Base-by-base conservation (phyloP, 2,888 invertebrate species). In the Lottia gigantea region DNA sequence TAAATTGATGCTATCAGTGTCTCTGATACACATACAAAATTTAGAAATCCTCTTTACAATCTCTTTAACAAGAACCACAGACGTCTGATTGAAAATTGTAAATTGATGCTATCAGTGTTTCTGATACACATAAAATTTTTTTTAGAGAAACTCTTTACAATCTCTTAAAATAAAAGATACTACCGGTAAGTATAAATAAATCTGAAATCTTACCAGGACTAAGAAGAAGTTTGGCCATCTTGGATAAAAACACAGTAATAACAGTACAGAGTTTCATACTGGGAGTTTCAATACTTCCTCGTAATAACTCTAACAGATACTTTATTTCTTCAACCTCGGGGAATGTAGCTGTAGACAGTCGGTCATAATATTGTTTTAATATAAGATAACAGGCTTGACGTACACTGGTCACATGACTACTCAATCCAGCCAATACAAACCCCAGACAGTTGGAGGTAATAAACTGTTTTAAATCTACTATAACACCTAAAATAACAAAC, bases 361-460 rank as follows among this genome's bases (percentile, higher is more conserved):
- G 94, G 79, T 91, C 89, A 79, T 93, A 92, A 89, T 94, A 94
- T 75, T 94, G 91, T 64, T 93, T 91, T 74, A 96, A 90, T 2
- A 93, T 92, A 78, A 93, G 92, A 80, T 92, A 94, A 0, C 95
- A 94, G 0, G 93, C 92, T 73, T 92, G 91, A 61, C 95, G 91
- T 88, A 94, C 91, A 68, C 91, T 87, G 40, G 91, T 89, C 79
- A 93, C 92, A 72, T 91, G 89, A 67, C 94, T 93, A 69, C 93
- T 92, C 15, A 95, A 90, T 0, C 93, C 93, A 76, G 92, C 90
- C 67, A 95, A 91, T 0, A 92, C 91, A 40, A 95, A 87, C 2
- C 93, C 92, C 68, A 96, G 89, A 62, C 93, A 91, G 0, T 94
- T 94, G 72, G 91, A 91, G 74, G 93, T 91, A 23, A 92, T 90